phyloP scores from a whole-genome alignment of 2,113 vertebrate species.

The Aegotheles bennettii region DNA sequence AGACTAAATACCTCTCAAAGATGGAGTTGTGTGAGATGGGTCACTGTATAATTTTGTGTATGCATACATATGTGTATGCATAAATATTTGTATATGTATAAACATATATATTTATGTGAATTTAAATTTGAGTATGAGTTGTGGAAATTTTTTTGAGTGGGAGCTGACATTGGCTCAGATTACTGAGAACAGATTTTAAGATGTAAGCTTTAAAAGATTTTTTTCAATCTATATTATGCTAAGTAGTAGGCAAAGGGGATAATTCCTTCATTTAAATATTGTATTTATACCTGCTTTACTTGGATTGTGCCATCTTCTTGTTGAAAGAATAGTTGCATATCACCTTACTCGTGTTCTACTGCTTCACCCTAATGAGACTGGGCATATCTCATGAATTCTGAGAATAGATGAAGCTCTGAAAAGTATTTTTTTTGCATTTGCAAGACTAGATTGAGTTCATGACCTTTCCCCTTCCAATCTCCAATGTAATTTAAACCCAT shows the following conservation, averaged over 20 bases:
- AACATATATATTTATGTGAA: too few relatives aligned
- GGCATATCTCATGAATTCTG: background rate
- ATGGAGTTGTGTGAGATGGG: background rate
- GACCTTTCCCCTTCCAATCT: background rate
- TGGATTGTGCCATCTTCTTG: background rate
- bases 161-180: background rate
- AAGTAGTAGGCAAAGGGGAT: background rate
- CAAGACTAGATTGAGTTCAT: constrained; percentile 16
- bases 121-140: background rate
- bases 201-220: background rate
- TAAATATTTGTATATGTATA: background rate
- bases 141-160: background rate
- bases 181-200: background rate
- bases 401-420: constrained; percentile 22
- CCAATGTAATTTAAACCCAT: background rate
- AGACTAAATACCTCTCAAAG: background rate
- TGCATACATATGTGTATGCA: background rate
- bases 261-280: constrained; percentile 15
- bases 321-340: constrained; percentile 1
- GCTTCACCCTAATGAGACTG: background rate
- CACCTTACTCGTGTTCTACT: background rate
- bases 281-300: background rate
- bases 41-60: background rate
- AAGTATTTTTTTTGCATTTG: background rate
- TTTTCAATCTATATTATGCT: background rate